These are phyloP conservation scores for Cataglyphis altisquamis DNA, from an alignment of 2,888 invertebrate genomes.

Conservation along the genomic window DNA sequence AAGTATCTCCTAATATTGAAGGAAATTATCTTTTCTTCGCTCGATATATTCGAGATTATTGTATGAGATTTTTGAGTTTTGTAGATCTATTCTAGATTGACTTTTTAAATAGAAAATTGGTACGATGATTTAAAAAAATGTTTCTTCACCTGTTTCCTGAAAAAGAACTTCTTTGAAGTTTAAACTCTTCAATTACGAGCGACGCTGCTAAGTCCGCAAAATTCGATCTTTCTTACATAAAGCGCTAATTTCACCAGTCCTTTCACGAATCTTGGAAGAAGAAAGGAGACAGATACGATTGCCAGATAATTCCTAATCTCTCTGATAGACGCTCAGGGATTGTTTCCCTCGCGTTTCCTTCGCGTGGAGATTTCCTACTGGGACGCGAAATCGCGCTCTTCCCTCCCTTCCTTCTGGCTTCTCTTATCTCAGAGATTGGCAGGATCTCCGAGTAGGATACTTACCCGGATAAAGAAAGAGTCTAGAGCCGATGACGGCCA, in stretches of 20 bases:
- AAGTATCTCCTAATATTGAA: not conserved
- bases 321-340: conserved; percentile 14
- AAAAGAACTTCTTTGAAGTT: not conserved
- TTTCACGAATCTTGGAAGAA: not conserved
- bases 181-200: not conserved
- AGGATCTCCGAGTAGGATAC: conserved; percentile 65
- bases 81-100: not conserved
- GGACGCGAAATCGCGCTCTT: not conserved
- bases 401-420: conserved; percentile 11
- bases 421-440: conserved; percentile 45
- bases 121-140: not conserved
- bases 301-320: conserved; percentile 20
- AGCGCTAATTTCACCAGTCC: conserved; percentile 19
- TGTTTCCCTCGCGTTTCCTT: not conserved
- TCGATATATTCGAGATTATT: not conserved
- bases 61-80: not conserved
- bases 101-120: not conserved
- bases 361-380: not conserved
- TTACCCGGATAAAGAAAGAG: conserved; percentile 88
- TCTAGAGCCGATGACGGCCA: conserved; percentile 89
- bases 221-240: not conserved
- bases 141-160: not conserved
- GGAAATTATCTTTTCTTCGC: not conserved
- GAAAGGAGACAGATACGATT: conserved; percentile 3
- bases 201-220: not conserved